These are phyloP conservation scores for Apis mellifera DNA, from an alignment of 1,140 invertebrate genomes.

Conservation along the genomic window DNA sequence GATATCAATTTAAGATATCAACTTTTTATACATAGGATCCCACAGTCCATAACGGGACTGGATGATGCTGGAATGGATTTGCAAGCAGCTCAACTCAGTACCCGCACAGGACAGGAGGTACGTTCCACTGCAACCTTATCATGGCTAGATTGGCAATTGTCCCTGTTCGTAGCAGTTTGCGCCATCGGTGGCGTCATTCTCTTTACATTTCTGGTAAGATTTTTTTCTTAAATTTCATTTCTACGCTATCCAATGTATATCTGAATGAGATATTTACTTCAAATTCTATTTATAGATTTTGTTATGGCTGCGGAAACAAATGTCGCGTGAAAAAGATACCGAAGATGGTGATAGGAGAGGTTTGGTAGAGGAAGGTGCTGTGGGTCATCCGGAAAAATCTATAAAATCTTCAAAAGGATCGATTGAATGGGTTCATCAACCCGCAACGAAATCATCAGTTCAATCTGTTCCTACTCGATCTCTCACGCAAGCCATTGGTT, in stretches of 20 bases:
- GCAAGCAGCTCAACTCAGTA: conserved; percentile 75
- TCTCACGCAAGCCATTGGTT: conserved; percentile 56
- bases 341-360: conserved; percentile 78
- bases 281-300: conserved; percentile 69
- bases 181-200: conserved; percentile 78
- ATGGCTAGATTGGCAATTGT: conserved; percentile 80
- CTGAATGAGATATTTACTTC: background rate
- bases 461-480: conserved; percentile 53
- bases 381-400: conserved; percentile 68
- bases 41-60: conserved; percentile 80
- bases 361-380: conserved; percentile 78
- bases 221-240: background rate
- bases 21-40: conserved; percentile 68
- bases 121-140: conserved; percentile 72
- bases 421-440: conserved; percentile 78
- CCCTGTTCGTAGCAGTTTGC: conserved; percentile 77
- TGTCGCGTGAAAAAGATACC: conserved; percentile 81
- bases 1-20: conserved; percentile 3
- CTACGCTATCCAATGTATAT: rapidly evolving
- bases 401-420: conserved; percentile 68
- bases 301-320: conserved; percentile 82
- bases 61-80: conserved; percentile 82
- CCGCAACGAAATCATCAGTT: conserved; percentile 71
- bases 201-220: conserved; percentile 79
- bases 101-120: conserved; percentile 75